These are phyloP conservation scores for Fratercula arctica DNA, from an alignment of 2,797 vertebrate species.

Conservation along the genomic window DNA sequence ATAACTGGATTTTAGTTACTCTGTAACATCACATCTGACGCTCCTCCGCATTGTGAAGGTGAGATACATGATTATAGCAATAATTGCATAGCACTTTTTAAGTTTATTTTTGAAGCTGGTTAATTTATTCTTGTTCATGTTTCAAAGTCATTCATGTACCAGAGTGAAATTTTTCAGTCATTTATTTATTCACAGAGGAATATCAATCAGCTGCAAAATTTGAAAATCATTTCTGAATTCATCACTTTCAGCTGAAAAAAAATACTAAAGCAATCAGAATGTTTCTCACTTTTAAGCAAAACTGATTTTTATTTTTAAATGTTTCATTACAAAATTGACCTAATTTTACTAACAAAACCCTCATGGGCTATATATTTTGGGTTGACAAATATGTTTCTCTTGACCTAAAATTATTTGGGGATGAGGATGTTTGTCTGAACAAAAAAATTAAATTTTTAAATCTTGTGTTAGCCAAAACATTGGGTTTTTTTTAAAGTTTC, in stretches of 20 bases:
- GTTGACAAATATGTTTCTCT: neutral
- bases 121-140: neutral
- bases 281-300: neutral
- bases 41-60: neutral
- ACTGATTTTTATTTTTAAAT: neutral
- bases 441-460: neutral
- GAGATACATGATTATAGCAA: neutral
- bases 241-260: neutral
- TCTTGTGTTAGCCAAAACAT: neutral
- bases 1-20: neutral
- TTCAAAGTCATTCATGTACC: neutral
- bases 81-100: neutral
- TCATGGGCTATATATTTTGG: neutral
- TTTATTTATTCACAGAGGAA: neutral
- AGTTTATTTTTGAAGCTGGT: neutral
- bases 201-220: neutral
- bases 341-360: neutral
- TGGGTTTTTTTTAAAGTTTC: neutral
- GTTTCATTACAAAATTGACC: fast-evolving
- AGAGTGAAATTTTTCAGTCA: neutral
- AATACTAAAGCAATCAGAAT: neutral
- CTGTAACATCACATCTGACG: neutral
- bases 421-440: neutral
- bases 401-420: neutral
- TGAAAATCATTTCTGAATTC: neutral